Evolutionary conservation across 2,113 vertebrate genomes (phyloP), one percentile per base, ranked within the genome.

Genomic region (Canis aureus): DNA sequence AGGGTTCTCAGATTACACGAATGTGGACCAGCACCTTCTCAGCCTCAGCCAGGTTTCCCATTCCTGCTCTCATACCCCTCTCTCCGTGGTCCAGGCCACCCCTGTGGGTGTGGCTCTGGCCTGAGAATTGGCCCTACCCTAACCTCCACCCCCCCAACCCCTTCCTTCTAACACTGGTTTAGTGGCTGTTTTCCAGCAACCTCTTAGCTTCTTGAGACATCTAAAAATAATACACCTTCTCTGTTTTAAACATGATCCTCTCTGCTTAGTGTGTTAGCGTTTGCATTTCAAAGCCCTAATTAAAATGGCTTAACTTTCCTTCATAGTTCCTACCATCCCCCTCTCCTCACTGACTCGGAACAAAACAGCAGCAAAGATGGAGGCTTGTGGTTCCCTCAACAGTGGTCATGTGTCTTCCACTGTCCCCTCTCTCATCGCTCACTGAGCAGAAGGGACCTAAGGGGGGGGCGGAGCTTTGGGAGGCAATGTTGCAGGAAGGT

Each of bases 241-340:
- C 23, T 53, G 8, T 86, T 82, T 32, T 0, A 2, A 49, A 87
- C n/a, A 19, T 53, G 57, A 53, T 64, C 19, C 22, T 2, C 17
- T 53, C 19, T 71, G 81, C 73, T 71, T 22, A 15, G n/a, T 32
- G 59, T 78, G 25, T n/a, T 38, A 29, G 15, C 11, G 55, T 78
- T 78, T 84, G 22, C 69, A 51, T 89, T 71, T 80, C 66, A 89
- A 94, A 60, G 57, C 38, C 19, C 23, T 89, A 38, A 96, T 79
- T 85, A 85, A 66, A 94, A 67, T 55, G n/a, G 62, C 32, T 74
- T 80, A 57, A 20, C 69, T 69, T 94, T 67, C 60, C 25, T 80
- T 78, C 17, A 32, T 12, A 73, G 67, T 8, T 83, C 76, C n/a
- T 62, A 27, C 23, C 25, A 5, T 9, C n/a, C 67, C 13, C 8